Percentiles rank a stretch among this genome's conserved stretches.
These are phyloP conservation scores for Cantharis rustica DNA, from an alignment of 2,888 invertebrate genomes.

Conservation along the genomic window DNA sequence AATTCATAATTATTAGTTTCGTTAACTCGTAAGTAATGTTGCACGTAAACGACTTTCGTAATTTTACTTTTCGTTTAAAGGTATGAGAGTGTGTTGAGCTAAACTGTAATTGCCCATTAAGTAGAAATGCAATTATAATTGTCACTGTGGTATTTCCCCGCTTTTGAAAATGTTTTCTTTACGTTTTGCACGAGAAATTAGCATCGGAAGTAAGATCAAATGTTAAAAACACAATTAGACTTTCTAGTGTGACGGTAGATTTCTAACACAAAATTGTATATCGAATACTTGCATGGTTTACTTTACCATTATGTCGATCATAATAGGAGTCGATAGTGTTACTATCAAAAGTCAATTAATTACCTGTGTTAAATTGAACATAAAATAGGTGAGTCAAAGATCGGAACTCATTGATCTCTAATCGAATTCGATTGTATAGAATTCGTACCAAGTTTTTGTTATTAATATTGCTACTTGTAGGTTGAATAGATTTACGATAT, in stretches of 20 bases:
- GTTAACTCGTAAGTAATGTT: not conserved
- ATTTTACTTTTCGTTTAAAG: not conserved
- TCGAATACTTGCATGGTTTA: not conserved
- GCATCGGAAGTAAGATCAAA: not conserved
- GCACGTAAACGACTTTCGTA: not conserved
- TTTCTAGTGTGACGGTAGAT: not conserved
- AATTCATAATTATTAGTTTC: not conserved
- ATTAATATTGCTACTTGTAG: not conserved
- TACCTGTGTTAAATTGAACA: conserved; percentile 3
- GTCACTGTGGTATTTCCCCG: not conserved
- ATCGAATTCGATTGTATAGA: not conserved
- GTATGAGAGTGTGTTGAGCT: not conserved
- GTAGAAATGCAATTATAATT: not conserved
- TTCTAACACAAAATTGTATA: not conserved
- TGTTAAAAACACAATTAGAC: not conserved
- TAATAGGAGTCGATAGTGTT: not conserved
- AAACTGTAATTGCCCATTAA: not conserved
- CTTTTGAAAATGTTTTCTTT: not conserved
- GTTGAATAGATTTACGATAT: not conserved
- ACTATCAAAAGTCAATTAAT: conserved; percentile 9
- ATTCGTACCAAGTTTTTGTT: not conserved
- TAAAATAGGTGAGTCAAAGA: conserved; percentile 7
- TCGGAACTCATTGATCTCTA: not conserved
- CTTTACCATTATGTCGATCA: not conserved
- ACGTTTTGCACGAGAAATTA: not conserved